Conservation (phyloP, 2,113 vertebrate genomes). For the Camelus bactrianus region DNA sequence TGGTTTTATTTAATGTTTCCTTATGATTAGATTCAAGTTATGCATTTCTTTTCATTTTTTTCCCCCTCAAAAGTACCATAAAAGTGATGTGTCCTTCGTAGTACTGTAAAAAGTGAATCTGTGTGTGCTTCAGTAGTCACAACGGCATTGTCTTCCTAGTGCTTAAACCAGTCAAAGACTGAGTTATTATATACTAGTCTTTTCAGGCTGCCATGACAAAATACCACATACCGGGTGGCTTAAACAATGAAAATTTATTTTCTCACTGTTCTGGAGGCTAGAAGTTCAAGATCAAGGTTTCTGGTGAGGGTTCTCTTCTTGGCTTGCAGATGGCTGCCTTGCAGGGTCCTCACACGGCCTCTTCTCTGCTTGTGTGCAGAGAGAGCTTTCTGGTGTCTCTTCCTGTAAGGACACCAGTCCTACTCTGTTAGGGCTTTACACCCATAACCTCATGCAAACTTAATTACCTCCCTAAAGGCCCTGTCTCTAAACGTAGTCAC, state of each 20-base stretch:
- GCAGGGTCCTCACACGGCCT: not conserved
- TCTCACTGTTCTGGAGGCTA: not conserved
- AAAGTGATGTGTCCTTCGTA: not conserved
- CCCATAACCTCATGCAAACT: not conserved
- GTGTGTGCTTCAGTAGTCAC: not conserved
- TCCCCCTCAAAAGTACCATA: not conserved
- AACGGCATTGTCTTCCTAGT: not conserved
- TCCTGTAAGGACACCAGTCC: not conserved
- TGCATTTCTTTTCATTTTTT: not conserved
- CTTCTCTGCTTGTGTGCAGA: not conserved
- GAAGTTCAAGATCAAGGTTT: not conserved
- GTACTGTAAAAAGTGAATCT: not conserved
- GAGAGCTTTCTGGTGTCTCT: not conserved
- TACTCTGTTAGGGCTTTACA: not conserved
- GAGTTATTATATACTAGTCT: not conserved
- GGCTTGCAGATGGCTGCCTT: not conserved
- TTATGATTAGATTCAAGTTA: not conserved
- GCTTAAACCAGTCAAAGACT: not conserved
- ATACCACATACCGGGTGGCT: not conserved
- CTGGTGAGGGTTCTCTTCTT: not conserved
- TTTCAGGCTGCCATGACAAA: not conserved
- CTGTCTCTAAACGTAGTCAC: not conserved
- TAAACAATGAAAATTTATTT: slow-evolving; percentile 28
- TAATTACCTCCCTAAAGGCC: not conserved
- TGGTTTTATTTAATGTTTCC: not conserved